These are phyloP conservation scores for Phycodurus eques DNA, from an alignment of 2,113 vertebrate genomes.

Conservation along the genomic window DNA sequence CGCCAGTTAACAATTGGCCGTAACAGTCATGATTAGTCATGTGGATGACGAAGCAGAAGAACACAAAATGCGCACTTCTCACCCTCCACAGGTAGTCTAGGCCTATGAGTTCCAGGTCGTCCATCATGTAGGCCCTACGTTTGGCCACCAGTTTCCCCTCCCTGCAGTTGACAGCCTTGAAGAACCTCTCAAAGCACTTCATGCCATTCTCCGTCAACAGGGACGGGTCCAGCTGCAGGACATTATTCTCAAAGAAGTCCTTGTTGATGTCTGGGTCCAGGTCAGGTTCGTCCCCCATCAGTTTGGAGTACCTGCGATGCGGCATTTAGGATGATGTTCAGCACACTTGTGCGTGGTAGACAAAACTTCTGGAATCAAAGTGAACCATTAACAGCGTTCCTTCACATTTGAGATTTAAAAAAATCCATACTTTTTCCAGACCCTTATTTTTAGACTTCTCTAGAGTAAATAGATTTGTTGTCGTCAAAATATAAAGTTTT, in stretches of 20 bases:
- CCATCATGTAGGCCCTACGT: slow-evolving; percentile 98
- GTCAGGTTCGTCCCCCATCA: slow-evolving; percentile 99
- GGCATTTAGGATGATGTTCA: not conserved
- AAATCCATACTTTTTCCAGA: no score
- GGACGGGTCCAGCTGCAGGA: slow-evolving; percentile 97
- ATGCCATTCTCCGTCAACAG: slow-evolving; percentile 98
- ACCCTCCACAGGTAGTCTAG: slow-evolving; percentile 99
- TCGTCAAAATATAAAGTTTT: no score
- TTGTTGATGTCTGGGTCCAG: slow-evolving; percentile 99
- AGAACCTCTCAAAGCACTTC: slow-evolving; percentile 99
- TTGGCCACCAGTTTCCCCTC: slow-evolving; percentile 98
- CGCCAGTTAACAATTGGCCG: not conserved
- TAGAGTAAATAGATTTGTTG: no score
- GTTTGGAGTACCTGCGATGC: slow-evolving; percentile 83
- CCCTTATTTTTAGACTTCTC: no score
- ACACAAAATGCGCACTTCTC: slow-evolving; percentile 50
- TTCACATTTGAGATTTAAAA: no score
- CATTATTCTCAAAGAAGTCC: slow-evolving; percentile 99
- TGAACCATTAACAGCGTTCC: no score
- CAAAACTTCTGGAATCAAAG: not conserved
- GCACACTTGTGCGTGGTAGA: not conserved
- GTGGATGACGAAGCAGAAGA: no score
- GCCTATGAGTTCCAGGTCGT: slow-evolving; percentile 97
- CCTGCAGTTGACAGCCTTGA: slow-evolving; percentile 99
- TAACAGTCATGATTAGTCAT: no score